Evolutionary conservation across 2,113 vertebrate genomes (phyloP).

Genomic region (Ifrita kowaldi): DNA sequence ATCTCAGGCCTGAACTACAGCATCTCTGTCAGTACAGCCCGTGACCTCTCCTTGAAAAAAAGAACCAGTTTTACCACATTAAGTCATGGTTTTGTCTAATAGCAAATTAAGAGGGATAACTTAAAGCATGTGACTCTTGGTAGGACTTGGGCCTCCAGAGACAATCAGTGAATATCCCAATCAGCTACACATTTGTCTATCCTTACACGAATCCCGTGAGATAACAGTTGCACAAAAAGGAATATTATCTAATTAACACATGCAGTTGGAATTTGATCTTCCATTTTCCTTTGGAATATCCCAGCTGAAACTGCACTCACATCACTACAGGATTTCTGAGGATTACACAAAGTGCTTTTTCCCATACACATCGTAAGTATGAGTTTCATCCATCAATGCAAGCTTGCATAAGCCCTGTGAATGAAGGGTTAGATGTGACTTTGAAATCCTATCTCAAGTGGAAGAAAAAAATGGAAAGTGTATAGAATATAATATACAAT

Average conservation of each 20-base stretch:
- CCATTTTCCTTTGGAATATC: background rate
- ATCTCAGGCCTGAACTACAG: background rate
- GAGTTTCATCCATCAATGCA: conserved; percentile 10
- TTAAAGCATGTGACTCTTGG: background rate
- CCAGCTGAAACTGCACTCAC: background rate
- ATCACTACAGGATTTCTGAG: background rate
- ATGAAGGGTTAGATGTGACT: background rate
- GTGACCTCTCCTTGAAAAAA: background rate
- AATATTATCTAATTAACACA: conserved; percentile 42
- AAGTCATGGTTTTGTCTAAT: conserved; percentile 16
- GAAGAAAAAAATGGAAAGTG: background rate
- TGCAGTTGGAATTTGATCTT: background rate
- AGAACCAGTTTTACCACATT: background rate
- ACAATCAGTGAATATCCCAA: conserved; percentile 8
- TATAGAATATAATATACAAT: background rate
- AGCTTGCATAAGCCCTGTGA: conserved; percentile 8
- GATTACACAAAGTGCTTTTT: conserved; percentile 40
- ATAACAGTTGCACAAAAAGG: background rate
- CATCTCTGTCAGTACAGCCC: background rate
- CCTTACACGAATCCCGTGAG: background rate
- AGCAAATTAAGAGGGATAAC: conserved; percentile 8
- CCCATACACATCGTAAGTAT: background rate
- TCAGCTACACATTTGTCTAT: background rate
- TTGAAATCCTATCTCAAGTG: conserved; percentile 32
- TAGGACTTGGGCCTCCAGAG: conserved; percentile 1